These are phyloP conservation scores for Alviniconcha marisindica DNA, from an alignment of 1,140 invertebrate species.

Conservation along the genomic window DNA sequence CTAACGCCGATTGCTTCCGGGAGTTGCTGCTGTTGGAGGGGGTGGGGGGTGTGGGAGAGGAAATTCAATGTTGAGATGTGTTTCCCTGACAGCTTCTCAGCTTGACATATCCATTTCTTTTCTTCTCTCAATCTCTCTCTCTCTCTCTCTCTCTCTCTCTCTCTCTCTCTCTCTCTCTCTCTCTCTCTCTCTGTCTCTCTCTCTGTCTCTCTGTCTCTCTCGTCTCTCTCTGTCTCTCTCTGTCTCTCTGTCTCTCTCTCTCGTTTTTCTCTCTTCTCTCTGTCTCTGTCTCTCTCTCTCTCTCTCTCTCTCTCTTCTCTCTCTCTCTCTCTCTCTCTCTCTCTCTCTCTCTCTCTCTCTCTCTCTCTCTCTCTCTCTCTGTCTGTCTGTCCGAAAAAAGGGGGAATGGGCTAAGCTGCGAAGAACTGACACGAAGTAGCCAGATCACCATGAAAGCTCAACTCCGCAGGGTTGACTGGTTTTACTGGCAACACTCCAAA, in stretches of 20 bases:
- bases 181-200: not conserved
- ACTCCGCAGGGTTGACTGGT: too few species aligned
- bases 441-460: too few species aligned
- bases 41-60: too few species aligned
- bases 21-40: constrained; percentile 14
- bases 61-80: constrained; percentile 21
- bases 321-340: not conserved
- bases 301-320: not conserved
- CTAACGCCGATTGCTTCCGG: constrained; percentile 25
- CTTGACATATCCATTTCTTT: not conserved
- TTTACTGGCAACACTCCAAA: too few species aligned
- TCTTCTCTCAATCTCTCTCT: not conserved
- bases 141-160: not conserved
- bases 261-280: not conserved
- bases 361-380: not conserved
- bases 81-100: constrained; percentile 2
- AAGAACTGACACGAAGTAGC: too few species aligned
- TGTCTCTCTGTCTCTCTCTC: not conserved
- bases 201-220: not conserved
- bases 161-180: not conserved
- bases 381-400: not conserved
- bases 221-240: not conserved
- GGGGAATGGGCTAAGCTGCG: too few species aligned
- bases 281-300: not conserved
- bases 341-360: not conserved